Conservation (phyloP, 2,888 invertebrate species). For the Caenorhabditis doughertyi region DNA sequence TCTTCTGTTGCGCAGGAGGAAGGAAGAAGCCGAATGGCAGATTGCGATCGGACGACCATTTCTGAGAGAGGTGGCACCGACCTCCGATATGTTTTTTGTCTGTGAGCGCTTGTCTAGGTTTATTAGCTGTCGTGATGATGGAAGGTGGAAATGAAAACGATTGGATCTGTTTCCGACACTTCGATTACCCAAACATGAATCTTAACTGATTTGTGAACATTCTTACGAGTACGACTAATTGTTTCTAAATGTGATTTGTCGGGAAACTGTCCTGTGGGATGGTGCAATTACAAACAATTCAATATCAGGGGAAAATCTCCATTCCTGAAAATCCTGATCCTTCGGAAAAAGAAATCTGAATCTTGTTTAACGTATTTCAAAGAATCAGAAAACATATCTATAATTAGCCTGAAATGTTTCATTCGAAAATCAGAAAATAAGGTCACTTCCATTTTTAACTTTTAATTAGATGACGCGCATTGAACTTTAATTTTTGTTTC, state of each 20-base stretch:
- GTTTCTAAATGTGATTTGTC: slow-evolving; percentile 15
- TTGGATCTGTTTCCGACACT: slow-evolving; percentile 33
- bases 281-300: not conserved
- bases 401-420: too few relatives aligned
- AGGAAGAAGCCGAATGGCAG: slow-evolving; percentile 38
- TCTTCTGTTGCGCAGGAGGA: slow-evolving; percentile 27
- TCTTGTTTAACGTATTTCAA: too few relatives aligned
- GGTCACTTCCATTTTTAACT: not conserved
- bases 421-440: not conserved
- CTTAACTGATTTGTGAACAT: not conserved
- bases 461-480: slow-evolving; percentile 1
- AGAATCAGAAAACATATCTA: too few relatives aligned
- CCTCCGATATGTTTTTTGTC: slow-evolving; percentile 51
- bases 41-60: slow-evolving; percentile 49
- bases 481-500: not conserved
- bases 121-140: slow-evolving; percentile 33
- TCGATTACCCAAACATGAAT: slow-evolving; percentile 23
- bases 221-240: slow-evolving; percentile 13
- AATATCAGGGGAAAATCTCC: too few relatives aligned
- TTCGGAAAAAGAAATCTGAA: too few relatives aligned
- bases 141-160: slow-evolving; percentile 9
- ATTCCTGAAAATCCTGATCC: too few relatives aligned
- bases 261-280: not conserved
- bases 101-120: slow-evolving; percentile 23
- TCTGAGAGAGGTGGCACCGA: slow-evolving; percentile 44